Evolutionary conservation across 2,113 vertebrate species (phyloP).

Genomic region (Neolamprologus sp.): DNA sequence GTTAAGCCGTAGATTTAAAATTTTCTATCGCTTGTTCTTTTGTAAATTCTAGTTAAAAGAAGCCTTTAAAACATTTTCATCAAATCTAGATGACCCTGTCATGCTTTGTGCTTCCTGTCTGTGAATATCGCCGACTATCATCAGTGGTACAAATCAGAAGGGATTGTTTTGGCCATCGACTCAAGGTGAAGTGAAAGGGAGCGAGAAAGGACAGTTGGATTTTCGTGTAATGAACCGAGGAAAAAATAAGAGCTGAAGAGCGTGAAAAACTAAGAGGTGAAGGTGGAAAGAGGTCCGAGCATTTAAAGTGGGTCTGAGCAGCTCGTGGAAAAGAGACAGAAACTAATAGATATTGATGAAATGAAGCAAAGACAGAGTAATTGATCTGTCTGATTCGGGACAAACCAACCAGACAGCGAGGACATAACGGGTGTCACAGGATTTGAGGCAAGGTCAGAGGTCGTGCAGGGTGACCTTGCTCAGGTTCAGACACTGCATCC

Average conservation of each 20-base stretch:
- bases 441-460: constrained; percentile 7
- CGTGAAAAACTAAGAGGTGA: background rate
- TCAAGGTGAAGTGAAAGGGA: constrained; percentile 12
- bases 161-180: background rate
- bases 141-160: background rate
- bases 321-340: background rate
- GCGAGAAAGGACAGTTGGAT: background rate
- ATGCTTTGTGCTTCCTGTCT: background rate
- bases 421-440: background rate
- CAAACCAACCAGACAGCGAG: background rate
- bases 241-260: background rate
- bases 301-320: background rate
- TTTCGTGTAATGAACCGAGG: background rate
- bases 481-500: background rate
- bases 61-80: background rate
- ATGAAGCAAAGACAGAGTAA: background rate
- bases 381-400: background rate
- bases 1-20: background rate
- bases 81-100: background rate
- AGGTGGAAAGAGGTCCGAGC: background rate
- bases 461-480: constrained; percentile 3
- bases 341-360: background rate
- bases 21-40: background rate
- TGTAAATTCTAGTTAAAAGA: background rate
- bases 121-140: background rate